Evolutionary conservation across 2,797 vertebrate genomes (phyloP), one percentile per base, ranked within the genome.

Genomic region (Protosalanx chinensis): DNA sequence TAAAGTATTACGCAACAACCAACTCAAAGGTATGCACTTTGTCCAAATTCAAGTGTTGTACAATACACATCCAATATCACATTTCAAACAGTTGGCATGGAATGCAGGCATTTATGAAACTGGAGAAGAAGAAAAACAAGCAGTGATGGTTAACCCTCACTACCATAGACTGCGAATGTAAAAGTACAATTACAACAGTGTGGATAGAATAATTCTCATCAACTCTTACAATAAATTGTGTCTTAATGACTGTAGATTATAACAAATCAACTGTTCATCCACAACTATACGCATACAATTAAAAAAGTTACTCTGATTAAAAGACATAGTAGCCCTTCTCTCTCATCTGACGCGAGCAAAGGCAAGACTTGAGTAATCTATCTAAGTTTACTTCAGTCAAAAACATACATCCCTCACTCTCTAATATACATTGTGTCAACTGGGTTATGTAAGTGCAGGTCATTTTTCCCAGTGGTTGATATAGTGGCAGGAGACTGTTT

Each of bases 211-310:
- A 13, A 46, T 12, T 46, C 41, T 46, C 41, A 46, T 46, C 41
- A 13, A 46, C 3, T 46, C 12, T 46, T 46, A 13, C 41, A 46
- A 46, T 3, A 46, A 46, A 46, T 46, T 0, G 3, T 46, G 41
- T 46, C 41, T 46, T 46, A 41, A 46, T 46, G 60, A 71, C 35
- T 68, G 49, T 62, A 76, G 69, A 84, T 82, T 66, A 82, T 72
- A 78, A 46, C 41, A 46, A 72, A 61, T 73, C 60, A 23, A 33
- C 53, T 16, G 67, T 68, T 15, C 23, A 71, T 30, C 64, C 46
- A 57, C 73, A 79, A 76, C 57, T 53, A 62, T 32, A 41, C 13
- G 41, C 41, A 73, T 81, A 76, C 1, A 32, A 3, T 29, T 8
- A 8, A 23, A 29, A 23, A 18, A 51, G 16, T 33, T 41, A n/a